These are phyloP conservation scores for Amphiprion clarkii DNA, from an alignment of 2,797 vertebrate species.

Conservation along the genomic window DNA sequence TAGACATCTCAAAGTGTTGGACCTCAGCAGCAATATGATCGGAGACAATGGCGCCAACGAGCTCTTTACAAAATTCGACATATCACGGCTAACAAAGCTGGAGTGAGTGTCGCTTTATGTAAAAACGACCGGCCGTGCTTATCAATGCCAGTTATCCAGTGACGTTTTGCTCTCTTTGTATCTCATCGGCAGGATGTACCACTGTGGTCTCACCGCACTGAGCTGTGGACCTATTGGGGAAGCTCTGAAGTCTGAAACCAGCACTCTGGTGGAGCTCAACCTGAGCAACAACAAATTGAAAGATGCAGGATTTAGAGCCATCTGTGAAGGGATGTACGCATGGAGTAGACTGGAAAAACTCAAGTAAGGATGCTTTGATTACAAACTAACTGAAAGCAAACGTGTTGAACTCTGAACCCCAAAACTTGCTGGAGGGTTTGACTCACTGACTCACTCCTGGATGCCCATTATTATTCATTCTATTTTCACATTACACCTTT, in stretches of 20 bases:
- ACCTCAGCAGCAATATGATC: conserved; percentile 65
- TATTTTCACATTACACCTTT: too few relatives aligned
- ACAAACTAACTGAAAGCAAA: not conserved
- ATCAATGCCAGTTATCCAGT: not conserved
- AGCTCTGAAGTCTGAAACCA: conserved; percentile 36
- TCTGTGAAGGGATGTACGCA: conserved; percentile 51
- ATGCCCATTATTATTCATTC: too few relatives aligned
- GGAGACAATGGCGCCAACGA: conserved; percentile 48
- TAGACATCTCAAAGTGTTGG: conserved; percentile 27
- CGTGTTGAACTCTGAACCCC: not conserved
- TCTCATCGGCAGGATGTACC: conserved; percentile 49
- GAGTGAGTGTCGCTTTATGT: conserved; percentile 54
- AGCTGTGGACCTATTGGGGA: conserved; percentile 44
- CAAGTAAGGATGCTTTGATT: conserved; percentile 48
- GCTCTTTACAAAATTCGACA: conserved; percentile 41
- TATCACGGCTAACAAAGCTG: conserved; percentile 48
- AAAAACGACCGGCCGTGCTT: too few relatives aligned
- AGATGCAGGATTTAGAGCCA: conserved; percentile 29
- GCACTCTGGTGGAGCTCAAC: conserved; percentile 50
- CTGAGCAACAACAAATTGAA: conserved; percentile 61
- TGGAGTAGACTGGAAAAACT: conserved; percentile 56
- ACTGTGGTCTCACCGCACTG: conserved; percentile 50
- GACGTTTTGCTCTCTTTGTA: rapidly evolving
- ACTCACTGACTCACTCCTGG: too few relatives aligned
- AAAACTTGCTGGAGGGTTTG: too few relatives aligned